These are phyloP conservation scores for Tetragonisca angustula DNA, from an alignment of 2,888 invertebrate species.

Conservation along the genomic window DNA sequence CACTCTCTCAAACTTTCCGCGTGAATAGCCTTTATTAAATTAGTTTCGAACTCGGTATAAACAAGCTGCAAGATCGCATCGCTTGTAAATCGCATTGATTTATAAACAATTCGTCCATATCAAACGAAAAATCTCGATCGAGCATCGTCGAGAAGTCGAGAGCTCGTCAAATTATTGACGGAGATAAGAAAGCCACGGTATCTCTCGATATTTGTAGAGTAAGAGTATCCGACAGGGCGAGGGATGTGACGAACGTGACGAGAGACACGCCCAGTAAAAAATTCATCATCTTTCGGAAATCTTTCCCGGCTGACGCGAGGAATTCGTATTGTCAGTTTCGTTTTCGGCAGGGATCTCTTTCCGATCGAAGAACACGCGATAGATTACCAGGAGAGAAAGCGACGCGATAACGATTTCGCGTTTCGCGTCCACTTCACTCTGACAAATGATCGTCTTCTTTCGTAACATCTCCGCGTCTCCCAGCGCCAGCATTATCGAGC, in stretches of 20 bases:
- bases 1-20: conserved; percentile 37
- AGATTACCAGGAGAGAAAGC: conserved; percentile 71
- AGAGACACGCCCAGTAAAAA: background rate
- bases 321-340: conserved; percentile 35
- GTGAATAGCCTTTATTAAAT: conserved; percentile 64
- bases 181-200: background rate
- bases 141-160: background rate
- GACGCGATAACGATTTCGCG: conserved; percentile 76
- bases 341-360: conserved; percentile 61
- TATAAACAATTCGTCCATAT: background rate
- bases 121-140: background rate
- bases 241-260: background rate
- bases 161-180: background rate
- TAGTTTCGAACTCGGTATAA: conserved; percentile 51
- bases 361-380: conserved; percentile 69
- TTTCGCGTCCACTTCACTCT: conserved; percentile 76
- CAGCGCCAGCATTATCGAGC: conserved; percentile 29
- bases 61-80: conserved; percentile 42
- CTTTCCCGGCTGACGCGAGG: background rate
- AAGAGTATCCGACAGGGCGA: too few species aligned
- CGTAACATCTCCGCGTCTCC: conserved; percentile 35
- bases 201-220: background rate
- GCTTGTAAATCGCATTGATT: conserved; percentile 32
- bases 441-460: conserved; percentile 75
- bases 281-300: background rate